phyloP scores from a whole-genome alignment of 2,888 invertebrate species.

The Bugulina stolonifera region DNA sequence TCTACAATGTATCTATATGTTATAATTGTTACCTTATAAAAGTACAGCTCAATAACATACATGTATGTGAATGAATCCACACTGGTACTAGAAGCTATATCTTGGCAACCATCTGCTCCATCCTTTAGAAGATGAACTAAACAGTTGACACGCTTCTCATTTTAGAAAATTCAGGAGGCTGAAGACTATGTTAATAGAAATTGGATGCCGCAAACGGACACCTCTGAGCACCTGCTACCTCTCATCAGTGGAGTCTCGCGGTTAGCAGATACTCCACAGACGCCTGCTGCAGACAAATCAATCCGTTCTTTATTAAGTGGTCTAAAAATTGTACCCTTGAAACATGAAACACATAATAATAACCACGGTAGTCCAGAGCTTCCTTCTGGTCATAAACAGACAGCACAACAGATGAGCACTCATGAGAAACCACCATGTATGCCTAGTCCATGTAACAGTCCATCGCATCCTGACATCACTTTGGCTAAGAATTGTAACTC shows the following conservation, averaged over 20 bases:
- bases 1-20: too few species aligned
- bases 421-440: too few species aligned
- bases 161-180: not conserved
- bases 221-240: not conserved
- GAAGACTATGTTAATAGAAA: not conserved
- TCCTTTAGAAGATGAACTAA: too few species aligned
- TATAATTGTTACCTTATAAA: too few species aligned
- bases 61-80: too few species aligned
- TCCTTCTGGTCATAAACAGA: not conserved
- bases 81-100: too few species aligned
- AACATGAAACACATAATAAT: too few species aligned
- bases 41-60: too few species aligned
- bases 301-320: not conserved
- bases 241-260: not conserved
- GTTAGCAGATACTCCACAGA: not conserved
- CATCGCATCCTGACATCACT: not conserved
- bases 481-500: not conserved
- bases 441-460: too few species aligned
- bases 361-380: not conserved
- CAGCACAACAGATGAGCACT: not conserved
- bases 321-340: not conserved
- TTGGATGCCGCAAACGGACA: not conserved
- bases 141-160: too few species aligned
- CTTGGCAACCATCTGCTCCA: too few species aligned
- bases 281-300: not conserved